A percentile compares a stretch with the other conserved stretches of the same genome.
These are phyloP conservation scores for Nephrotoma flavescens DNA, from an alignment of 2,888 invertebrate species.

Conservation along the genomic window DNA sequence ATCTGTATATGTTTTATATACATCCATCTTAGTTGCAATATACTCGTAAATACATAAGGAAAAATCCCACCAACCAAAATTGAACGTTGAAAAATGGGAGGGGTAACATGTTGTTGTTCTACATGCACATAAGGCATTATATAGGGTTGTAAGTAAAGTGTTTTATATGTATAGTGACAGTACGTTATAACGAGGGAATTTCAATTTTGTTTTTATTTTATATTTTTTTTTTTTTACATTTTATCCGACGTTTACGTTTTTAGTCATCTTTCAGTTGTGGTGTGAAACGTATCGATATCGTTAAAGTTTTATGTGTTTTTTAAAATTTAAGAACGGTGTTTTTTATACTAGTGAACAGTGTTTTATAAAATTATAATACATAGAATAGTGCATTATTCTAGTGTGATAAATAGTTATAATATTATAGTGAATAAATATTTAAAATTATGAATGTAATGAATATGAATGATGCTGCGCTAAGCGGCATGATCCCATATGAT, in stretches of 20 bases:
- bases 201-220: neutral
- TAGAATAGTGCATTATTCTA: neutral
- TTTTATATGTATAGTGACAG: neutral
- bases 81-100: neutral
- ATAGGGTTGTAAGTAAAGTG: neutral
- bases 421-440: neutral
- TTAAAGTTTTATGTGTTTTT: neutral
- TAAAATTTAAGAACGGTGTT: neutral
- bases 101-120: neutral
- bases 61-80: neutral
- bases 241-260: neutral
- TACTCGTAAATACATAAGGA: neutral
- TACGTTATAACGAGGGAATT: neutral
- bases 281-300: neutral
- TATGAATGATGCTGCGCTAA: slow-evolving; percentile 62
- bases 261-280: neutral
- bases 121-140: neutral
- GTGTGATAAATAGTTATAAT: neutral
- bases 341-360: neutral
- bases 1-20: neutral
- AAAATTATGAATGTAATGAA: slow-evolving; percentile 7
- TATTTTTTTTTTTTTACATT: neutral
- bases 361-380: neutral
- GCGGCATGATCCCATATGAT: slow-evolving; percentile 83
- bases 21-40: neutral